These are phyloP conservation scores for Sitodiplosis mosellana DNA, from an alignment of 1,140 invertebrate species.

Conservation along the genomic window DNA sequence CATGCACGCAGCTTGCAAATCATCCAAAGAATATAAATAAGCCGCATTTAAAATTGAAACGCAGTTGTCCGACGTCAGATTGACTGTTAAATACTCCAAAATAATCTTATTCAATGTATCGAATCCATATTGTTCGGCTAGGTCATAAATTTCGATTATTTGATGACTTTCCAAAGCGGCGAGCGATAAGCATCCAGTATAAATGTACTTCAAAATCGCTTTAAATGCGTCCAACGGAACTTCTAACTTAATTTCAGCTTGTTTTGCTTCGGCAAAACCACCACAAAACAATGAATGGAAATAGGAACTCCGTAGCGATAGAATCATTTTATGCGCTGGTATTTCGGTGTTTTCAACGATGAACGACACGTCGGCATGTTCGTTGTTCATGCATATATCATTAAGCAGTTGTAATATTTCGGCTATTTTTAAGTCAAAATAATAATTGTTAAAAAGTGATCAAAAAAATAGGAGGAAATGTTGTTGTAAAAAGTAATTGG, in stretches of 20 bases:
- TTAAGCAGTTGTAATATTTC: not conserved
- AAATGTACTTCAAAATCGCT: not conserved
- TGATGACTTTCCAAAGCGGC: not conserved
- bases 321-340: not conserved
- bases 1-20: not conserved
- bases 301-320: not conserved
- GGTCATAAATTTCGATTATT: not conserved
- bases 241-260: not conserved
- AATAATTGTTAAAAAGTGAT: no score
- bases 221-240: not conserved
- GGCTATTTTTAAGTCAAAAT: not conserved
- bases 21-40: not conserved
- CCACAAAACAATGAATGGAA: not conserved
- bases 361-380: not conserved
- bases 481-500: no score
- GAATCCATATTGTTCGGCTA: not conserved
- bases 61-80: not conserved
- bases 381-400: not conserved
- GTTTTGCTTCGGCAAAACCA: not conserved
- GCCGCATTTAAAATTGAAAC: not conserved
- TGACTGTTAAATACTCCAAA: not conserved
- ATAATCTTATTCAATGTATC: not conserved
- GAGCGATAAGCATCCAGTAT: not conserved
- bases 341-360: not conserved
- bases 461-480: no score